phyloP scores from a whole-genome alignment of 2,797 vertebrate genomes.

The Yasuhikotakia modesta region DNA sequence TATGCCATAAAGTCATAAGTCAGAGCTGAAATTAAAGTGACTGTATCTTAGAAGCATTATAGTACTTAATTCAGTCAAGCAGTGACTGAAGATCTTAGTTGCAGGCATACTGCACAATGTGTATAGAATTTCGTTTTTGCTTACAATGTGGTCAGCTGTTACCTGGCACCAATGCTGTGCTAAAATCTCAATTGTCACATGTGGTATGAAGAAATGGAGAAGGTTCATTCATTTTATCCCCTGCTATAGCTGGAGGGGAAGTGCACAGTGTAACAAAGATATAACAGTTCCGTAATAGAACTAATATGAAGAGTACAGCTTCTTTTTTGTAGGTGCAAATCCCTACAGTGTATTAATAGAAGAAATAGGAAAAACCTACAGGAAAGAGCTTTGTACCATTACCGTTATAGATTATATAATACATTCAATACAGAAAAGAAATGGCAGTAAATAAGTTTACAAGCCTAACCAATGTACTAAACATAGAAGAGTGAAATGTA shows the following conservation, averaged over 20 bases:
- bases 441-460: neutral
- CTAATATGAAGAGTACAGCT: neutral
- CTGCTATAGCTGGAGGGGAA: too few relatives aligned
- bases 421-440: neutral
- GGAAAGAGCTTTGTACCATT: neutral
- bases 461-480: neutral
- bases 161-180: neutral
- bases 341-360: neutral
- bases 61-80: neutral
- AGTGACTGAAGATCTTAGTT: neutral
- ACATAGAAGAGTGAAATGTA: neutral
- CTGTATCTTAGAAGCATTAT: neutral
- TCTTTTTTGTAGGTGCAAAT: neutral
- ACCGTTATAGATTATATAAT: neutral
- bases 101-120: neutral
- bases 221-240: too few relatives aligned
- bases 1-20: neutral
- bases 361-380: neutral
- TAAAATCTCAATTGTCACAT: neutral
- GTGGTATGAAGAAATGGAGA: neutral
- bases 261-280: neutral
- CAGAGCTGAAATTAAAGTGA: neutral
- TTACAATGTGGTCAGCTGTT: neutral
- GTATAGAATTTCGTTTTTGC: neutral
- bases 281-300: too few relatives aligned